Evolutionary conservation across 2,113 vertebrate species (phyloP).

Genomic region (Theristicus caerulescens): DNA sequence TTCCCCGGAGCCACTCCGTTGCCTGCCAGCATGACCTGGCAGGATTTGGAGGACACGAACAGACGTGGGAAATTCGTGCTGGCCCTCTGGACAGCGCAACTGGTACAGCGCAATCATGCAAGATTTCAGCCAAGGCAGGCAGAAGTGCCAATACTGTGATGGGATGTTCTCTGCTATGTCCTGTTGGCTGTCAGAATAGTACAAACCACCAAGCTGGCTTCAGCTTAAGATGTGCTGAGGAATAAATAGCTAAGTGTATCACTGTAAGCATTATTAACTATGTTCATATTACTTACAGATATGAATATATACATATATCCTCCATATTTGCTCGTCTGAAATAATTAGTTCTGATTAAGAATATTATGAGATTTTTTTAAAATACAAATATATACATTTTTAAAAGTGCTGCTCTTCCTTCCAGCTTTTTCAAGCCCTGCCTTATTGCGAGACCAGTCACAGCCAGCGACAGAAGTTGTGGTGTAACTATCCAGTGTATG

Average conservation of each 20-base stretch:
- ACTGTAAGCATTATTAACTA: not conserved
- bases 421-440: not conserved
- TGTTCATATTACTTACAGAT: not conserved
- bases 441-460: not conserved
- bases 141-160: not conserved
- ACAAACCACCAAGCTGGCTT: not conserved
- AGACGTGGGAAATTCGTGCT: not conserved
- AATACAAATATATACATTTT: not conserved
- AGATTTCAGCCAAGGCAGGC: not conserved
- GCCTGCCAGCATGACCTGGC: not conserved
- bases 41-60: not conserved
- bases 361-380: not conserved
- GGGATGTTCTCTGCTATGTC: not conserved
- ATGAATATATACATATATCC: not conserved
- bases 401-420: not conserved
- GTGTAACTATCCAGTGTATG: not conserved
- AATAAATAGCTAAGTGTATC: not conserved
- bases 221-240: not conserved
- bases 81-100: not conserved
- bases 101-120: not conserved
- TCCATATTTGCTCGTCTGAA: not conserved
- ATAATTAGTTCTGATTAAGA: not conserved
- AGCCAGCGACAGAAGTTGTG: not conserved
- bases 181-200: not conserved
- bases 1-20: not conserved